These are phyloP conservation scores for Rhabdomys pumilio DNA, from an alignment of 2,797 vertebrate species.

Conservation along the genomic window DNA sequence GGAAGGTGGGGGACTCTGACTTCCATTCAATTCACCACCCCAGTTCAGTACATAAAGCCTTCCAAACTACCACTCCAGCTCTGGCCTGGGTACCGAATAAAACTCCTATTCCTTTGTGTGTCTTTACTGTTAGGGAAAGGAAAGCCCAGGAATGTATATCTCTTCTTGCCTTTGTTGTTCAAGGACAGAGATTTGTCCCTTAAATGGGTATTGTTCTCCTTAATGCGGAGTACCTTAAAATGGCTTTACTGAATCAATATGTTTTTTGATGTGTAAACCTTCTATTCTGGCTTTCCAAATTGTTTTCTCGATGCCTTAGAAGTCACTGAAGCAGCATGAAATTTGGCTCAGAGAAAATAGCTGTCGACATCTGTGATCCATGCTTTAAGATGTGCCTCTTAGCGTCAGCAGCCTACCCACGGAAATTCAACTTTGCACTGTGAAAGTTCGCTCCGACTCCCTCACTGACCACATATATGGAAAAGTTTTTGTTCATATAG, in stretches of 20 bases:
- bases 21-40: background rate
- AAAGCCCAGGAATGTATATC: background rate
- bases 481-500: slow-evolving; percentile 44
- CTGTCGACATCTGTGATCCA: slow-evolving; percentile 11
- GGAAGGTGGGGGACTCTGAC: background rate
- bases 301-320: slow-evolving; percentile 27
- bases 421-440: slow-evolving; percentile 47
- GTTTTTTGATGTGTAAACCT: slow-evolving; percentile 31
- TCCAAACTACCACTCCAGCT: background rate
- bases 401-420: background rate
- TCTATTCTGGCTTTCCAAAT: slow-evolving; percentile 32
- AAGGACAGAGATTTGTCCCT: background rate
- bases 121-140: background rate
- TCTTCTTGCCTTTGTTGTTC: background rate
- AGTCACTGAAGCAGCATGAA: slow-evolving; percentile 28
- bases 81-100: background rate
- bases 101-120: background rate
- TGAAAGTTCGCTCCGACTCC: slow-evolving; percentile 25
- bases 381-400: slow-evolving; percentile 35
- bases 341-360: background rate
- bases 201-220: background rate
- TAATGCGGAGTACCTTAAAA: background rate
- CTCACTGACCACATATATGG: background rate
- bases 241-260: background rate
- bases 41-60: background rate